Conservation (phyloP, 1,140 invertebrate genomes). For the Lethrus apterus region DNA sequence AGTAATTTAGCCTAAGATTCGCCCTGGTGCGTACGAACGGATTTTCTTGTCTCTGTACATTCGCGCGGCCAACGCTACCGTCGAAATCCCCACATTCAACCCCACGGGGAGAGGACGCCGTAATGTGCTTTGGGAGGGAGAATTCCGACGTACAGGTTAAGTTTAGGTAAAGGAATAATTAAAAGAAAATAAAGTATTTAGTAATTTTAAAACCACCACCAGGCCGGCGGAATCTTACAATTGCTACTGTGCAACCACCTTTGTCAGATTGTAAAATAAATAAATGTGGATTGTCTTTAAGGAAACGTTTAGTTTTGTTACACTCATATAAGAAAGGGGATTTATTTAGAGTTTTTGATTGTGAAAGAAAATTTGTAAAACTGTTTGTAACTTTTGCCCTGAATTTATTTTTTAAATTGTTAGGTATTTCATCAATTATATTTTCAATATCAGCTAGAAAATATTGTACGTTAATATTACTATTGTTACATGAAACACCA, state of each 20-base stretch:
- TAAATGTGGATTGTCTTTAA: constrained; percentile 14
- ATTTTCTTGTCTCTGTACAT: no score
- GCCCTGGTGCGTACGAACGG: no score
- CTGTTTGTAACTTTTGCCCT: constrained; percentile 7
- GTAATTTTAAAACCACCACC: no score
- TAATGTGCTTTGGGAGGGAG: no score
- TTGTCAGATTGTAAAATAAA: constrained; percentile 14
- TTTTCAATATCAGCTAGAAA: constrained; percentile 11
- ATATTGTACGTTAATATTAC: background rate
- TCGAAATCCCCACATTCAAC: no score
- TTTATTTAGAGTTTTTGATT: background rate
- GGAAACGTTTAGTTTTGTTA: constrained; percentile 3
- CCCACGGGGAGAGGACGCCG: no score
- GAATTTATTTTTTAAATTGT: background rate
- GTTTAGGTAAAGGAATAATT: no score
- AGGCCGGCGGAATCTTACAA: no score
- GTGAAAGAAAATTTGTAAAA: constrained; percentile 1
- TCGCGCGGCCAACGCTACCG: no score
- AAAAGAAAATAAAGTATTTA: no score
- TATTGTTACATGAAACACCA: background rate
- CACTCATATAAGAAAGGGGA: background rate
- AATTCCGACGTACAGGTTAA: no score
- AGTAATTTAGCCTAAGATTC: no score
- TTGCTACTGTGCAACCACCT: constrained; percentile 14
- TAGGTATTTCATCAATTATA: constrained; percentile 4